These are phyloP conservation scores for Sphenopsis melanotis DNA, from an alignment of 2,797 vertebrate species.

Conservation along the genomic window DNA sequence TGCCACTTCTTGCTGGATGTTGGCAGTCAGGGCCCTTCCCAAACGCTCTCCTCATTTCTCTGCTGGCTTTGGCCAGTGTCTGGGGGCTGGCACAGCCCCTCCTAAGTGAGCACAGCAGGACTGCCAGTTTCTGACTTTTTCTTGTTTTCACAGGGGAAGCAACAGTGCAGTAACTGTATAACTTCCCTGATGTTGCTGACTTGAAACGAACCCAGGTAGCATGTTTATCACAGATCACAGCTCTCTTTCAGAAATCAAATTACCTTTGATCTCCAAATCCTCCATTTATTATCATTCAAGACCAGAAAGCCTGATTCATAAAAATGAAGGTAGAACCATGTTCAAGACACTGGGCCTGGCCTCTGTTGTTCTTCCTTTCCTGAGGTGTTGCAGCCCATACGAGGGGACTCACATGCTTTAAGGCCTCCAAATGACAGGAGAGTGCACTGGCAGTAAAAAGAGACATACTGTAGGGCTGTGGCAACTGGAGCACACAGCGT, in stretches of 20 bases:
- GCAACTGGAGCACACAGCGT: background rate
- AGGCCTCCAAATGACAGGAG: background rate
- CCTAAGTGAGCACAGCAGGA: background rate
- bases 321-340: background rate
- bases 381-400: background rate
- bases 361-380: background rate
- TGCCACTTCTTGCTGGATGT: background rate
- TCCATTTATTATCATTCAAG: background rate
- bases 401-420: background rate
- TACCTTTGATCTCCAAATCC: background rate
- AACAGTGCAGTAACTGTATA: background rate
- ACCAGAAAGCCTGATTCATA: background rate
- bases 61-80: background rate
- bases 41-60: background rate
- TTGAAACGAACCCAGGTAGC: background rate
- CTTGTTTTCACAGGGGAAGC: background rate
- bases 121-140: background rate
- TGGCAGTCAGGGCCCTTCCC: background rate
- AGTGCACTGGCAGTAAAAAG: background rate
- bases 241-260: conserved; percentile 13
- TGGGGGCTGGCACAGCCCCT: background rate
- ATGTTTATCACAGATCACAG: background rate
- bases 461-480: background rate
- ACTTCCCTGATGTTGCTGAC: background rate
- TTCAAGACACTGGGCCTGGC: background rate